phyloP scores from a whole-genome alignment of 2,888 invertebrate genomes.

The Allacma fusca region DNA sequence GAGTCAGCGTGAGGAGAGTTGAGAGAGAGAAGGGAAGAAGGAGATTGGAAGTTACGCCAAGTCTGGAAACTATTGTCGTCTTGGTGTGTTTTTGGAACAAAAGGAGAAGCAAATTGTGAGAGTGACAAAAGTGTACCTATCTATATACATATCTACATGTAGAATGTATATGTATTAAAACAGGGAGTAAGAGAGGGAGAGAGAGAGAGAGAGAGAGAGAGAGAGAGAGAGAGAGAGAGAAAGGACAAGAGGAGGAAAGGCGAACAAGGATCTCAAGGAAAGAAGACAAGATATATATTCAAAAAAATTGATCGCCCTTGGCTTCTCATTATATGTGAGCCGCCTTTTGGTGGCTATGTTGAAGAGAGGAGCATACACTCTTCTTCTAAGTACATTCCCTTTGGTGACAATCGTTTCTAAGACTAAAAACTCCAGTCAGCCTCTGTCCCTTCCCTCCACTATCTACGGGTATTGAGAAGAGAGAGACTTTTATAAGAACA shows the following conservation, averaged over 20 bases:
- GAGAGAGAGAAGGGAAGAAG: constrained; percentile 14
- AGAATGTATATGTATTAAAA: no score
- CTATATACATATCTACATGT: no score
- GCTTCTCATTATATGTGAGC: constrained; percentile 2
- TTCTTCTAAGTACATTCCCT: background rate
- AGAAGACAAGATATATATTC: background rate
- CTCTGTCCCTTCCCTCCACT: no score
- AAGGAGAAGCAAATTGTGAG: background rate
- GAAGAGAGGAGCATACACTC: background rate
- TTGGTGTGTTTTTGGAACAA: background rate
- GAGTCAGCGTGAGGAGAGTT: background rate
- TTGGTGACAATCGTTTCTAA: background rate
- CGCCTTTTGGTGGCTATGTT: background rate
- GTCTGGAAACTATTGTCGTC: background rate
- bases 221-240: background rate
- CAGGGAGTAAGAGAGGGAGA: no score
- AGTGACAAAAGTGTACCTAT: background rate
- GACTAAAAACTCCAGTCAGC: background rate
- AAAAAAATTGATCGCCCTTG: constrained; percentile 14
- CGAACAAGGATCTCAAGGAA: constrained; percentile 5
- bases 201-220: background rate
- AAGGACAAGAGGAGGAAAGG: background rate
- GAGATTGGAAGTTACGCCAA: constrained; percentile 18
- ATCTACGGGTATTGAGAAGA: no score
- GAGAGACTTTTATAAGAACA: background rate